These are phyloP conservation scores for Melanotaenia nigrans DNA, from an alignment of 2,797 vertebrate species.

Conservation along the genomic window DNA sequence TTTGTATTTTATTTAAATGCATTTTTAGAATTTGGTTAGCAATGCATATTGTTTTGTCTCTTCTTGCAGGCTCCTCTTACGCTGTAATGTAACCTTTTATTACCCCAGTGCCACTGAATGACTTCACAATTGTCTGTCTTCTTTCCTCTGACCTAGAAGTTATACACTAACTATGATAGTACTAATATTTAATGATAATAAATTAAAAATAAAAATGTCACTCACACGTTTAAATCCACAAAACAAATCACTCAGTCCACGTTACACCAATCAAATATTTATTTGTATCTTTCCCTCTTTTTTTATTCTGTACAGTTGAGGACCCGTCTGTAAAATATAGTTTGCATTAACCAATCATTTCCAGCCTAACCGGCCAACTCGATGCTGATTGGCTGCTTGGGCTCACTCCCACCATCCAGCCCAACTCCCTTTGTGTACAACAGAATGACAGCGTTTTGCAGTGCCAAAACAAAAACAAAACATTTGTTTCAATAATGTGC, in stretches of 20 bases:
- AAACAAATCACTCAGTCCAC: slow-evolving; percentile 7
- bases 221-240: slow-evolving; percentile 9
- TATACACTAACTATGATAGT: slow-evolving; percentile 18
- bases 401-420: slow-evolving; percentile 72
- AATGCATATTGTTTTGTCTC: too few species aligned
- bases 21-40: too few species aligned
- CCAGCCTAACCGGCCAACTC: slow-evolving; percentile 48
- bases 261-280: slow-evolving; percentile 57
- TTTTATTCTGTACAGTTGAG: slow-evolving; percentile 46
- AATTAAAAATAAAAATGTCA: neutral
- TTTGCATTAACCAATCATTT: slow-evolving; percentile 51
- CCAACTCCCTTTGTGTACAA: slow-evolving; percentile 61
- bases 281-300: slow-evolving; percentile 48
- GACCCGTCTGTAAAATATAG: slow-evolving; percentile 36
- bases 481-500: slow-evolving; percentile 3
- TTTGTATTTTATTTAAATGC: too few species aligned
- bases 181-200: neutral
- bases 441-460: slow-evolving; percentile 44
- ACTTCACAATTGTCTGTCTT: neutral
- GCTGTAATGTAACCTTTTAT: neutral
- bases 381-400: slow-evolving; percentile 72
- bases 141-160: neutral
- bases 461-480: slow-evolving; percentile 22
- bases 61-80: neutral
- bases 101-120: neutral